Percentiles rank a stretch among this genome's conserved stretches.
Conservation (phyloP, 92 coral and sea anemone species). For the Porites rus region DNA sequence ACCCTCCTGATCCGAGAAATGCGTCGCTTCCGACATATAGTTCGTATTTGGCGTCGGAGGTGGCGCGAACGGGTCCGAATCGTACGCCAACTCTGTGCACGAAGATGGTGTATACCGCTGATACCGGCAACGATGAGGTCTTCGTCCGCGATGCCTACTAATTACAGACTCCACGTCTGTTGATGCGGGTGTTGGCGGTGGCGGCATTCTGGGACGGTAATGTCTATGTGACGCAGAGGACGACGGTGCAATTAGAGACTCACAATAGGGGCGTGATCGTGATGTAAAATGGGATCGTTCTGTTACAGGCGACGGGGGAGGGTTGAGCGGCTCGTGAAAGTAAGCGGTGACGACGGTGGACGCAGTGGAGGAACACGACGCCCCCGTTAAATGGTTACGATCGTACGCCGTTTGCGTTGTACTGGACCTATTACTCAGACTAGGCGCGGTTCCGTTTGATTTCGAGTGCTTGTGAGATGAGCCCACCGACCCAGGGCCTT, state of each 20-base stretch:
- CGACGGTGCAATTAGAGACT: constrained; percentile 90
- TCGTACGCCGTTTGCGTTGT: constrained; percentile 85
- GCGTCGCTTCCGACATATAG: constrained; percentile 96
- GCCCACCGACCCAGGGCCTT: constrained; percentile 64
- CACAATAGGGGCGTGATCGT: constrained; percentile 88
- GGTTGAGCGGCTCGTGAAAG: constrained; percentile 86
- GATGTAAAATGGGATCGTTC: constrained; percentile 91
- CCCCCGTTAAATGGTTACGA: constrained; percentile 93
- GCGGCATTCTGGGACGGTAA: constrained; percentile 92
- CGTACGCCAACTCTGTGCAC: constrained; percentile 82
- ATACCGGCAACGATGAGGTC: constrained; percentile 73
- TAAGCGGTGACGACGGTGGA: constrained; percentile 91
- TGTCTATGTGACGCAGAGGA: constrained; percentile 89
- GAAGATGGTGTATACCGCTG: constrained; percentile 77
- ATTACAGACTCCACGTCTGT: constrained; percentile 88
- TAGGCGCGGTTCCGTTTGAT: constrained; percentile 58
- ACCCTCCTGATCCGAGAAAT: constrained; percentile 91
- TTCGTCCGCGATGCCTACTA: constrained; percentile 78
- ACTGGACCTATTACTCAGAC: constrained; percentile 82
- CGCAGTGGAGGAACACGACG: constrained; percentile 87
- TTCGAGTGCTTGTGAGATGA: constrained; percentile 67
- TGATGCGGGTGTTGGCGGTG: constrained; percentile 93
- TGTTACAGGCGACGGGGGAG: constrained; percentile 99
- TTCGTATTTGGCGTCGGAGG: constrained; percentile 99
- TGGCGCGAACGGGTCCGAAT: constrained; percentile 91